Conservation (phyloP, 2,888 invertebrate genomes). For the Diabrotica balteata region DNA sequence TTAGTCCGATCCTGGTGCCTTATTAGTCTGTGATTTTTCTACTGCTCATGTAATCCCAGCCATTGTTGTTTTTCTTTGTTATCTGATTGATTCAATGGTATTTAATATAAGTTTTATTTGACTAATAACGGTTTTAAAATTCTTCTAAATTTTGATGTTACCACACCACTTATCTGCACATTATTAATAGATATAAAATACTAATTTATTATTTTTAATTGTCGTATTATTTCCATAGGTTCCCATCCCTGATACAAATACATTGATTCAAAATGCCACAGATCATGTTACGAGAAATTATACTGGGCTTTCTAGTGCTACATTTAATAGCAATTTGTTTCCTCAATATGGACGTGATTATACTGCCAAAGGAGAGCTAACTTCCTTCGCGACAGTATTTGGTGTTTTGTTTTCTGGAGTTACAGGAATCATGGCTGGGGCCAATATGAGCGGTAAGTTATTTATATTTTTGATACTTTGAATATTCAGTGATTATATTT, state of each 20-base stretch:
- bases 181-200: too few relatives aligned
- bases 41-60: too few relatives aligned
- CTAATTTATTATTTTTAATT: background rate
- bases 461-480: too few relatives aligned
- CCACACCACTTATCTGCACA: too few relatives aligned
- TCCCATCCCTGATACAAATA: constrained; percentile 78
- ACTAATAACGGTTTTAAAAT: too few relatives aligned
- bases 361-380: constrained; percentile 71
- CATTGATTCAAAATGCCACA: constrained; percentile 65
- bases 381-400: constrained; percentile 93
- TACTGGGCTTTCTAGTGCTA: constrained; percentile 78
- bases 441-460: constrained; percentile 90
- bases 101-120: too few relatives aligned
- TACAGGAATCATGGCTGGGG: constrained; percentile 99
- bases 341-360: constrained; percentile 80
- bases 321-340: constrained; percentile 81
- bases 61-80: too few relatives aligned
- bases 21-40: too few relatives aligned
- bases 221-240: constrained; percentile 64
- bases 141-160: too few relatives aligned
- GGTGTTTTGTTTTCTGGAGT: constrained; percentile 98
- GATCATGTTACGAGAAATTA: constrained; percentile 69
- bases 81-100: too few relatives aligned
- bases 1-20: too few relatives aligned
- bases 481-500: too few relatives aligned